These are phyloP conservation scores for Zelostemma sp. DNA, from an alignment of 1,140 invertebrate species.

Conservation along the genomic window DNA sequence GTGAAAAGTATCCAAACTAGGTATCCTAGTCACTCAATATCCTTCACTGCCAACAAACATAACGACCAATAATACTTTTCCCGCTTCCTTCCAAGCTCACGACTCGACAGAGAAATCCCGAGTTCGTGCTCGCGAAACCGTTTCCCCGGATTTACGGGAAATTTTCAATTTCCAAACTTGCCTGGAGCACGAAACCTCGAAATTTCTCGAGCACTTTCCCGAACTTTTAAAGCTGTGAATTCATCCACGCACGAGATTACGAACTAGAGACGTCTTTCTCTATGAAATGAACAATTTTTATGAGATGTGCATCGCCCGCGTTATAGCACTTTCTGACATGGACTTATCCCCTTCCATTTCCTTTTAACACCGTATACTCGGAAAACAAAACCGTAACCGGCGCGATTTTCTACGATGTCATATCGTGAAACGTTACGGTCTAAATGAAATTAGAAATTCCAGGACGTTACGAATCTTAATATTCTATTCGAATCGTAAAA, in stretches of 20 bases:
- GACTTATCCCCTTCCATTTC: constrained; percentile 23
- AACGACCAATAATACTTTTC: constrained; percentile 22
- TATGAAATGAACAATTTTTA: constrained; percentile 19
- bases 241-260: constrained; percentile 30
- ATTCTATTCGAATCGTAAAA: no score
- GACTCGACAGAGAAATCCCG: not conserved
- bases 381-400: no score
- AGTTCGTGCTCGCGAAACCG: no score
- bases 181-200: no score
- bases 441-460: no score
- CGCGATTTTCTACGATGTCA: no score
- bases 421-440: no score
- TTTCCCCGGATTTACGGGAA: no score
- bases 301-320: constrained; percentile 41
- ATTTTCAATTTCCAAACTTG: no score
- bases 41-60: constrained; percentile 36
- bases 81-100: constrained; percentile 3
- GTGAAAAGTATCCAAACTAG: constrained; percentile 90
- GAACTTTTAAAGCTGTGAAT: no score
- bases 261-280: constrained; percentile 33
- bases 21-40: constrained; percentile 68
- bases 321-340: constrained; percentile 39
- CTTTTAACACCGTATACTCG: not conserved
- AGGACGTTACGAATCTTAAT: no score
- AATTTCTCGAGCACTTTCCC: no score